These are phyloP conservation scores for Oscheius sp. DNA, from an alignment of 2,888 invertebrate species.

Conservation along the genomic window DNA sequence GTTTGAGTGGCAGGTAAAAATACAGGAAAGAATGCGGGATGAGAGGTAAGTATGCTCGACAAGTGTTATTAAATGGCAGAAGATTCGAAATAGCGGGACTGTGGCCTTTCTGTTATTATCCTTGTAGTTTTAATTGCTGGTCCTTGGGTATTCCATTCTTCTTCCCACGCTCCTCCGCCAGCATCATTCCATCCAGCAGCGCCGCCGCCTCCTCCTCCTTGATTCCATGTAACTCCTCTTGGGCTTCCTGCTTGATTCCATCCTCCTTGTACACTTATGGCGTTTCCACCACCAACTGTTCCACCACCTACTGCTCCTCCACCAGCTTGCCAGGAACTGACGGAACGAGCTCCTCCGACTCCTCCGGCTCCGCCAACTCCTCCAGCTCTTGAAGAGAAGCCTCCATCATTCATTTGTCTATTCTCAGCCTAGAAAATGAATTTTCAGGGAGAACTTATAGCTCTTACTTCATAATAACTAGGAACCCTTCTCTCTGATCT, in stretches of 20 bases:
- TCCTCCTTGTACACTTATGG: constrained; percentile 11
- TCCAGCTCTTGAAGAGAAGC: constrained; percentile 1
- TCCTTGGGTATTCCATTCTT: constrained; percentile 9
- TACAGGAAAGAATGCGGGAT: constrained; percentile 26
- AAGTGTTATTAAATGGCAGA: neutral
- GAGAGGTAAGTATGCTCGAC: neutral
- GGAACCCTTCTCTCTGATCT: constrained; percentile 7
- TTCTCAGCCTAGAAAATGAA: constrained; percentile 3
- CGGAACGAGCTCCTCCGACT: neutral
- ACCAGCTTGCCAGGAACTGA: neutral
- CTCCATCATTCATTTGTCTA: constrained; percentile 3
- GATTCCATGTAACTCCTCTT: constrained; percentile 28
- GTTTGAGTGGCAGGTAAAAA: neutral
- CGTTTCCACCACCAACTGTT: constrained; percentile 18
- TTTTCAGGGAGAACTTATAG: neutral
- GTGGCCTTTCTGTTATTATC: neutral
- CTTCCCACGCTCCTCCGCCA: constrained; percentile 19
- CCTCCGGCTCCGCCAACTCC: too few relatives aligned
- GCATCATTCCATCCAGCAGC: neutral
- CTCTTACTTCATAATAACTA: constrained; percentile 4
- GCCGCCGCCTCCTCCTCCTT: constrained; percentile 30
- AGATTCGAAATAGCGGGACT: neutral
- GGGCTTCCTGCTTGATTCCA: constrained; percentile 18
- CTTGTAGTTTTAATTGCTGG: constrained; percentile 6
- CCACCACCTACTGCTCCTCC: constrained; percentile 17